Evolutionary conservation across 2,797 vertebrate species (phyloP).

Genomic region (Sebastes taczanowskii): DNA sequence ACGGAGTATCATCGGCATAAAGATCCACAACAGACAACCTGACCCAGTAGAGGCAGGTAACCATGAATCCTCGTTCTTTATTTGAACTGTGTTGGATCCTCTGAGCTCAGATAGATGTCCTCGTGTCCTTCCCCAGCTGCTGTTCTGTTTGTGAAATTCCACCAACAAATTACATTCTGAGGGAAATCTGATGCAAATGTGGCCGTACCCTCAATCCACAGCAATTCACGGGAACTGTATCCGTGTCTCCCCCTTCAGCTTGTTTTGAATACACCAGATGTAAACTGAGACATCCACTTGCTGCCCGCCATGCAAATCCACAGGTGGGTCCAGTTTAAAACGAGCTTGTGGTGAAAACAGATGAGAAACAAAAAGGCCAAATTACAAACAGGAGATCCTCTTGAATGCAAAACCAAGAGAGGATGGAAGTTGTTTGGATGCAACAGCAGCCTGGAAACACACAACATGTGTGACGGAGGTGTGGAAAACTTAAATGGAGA

Average conservation of each 20-base stretch:
- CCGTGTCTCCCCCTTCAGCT: slow-evolving; percentile 32
- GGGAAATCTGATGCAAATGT: slow-evolving; percentile 45
- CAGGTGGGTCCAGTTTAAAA: slow-evolving; percentile 60
- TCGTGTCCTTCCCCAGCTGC: not conserved
- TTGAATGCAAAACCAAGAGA: slow-evolving; percentile 27
- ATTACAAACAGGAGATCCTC: slow-evolving; percentile 55
- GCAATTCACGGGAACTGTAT: slow-evolving; percentile 13
- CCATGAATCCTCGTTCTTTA: not conserved
- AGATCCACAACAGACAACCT: not conserved
- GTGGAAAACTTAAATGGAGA: slow-evolving; percentile 10
- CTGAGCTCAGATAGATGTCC: not conserved
- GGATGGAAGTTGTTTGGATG: slow-evolving; percentile 39
- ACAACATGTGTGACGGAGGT: slow-evolving; percentile 7
- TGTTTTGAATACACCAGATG: slow-evolving; percentile 47
- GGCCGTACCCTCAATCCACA: slow-evolving; percentile 20
- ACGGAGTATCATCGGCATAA: not conserved
- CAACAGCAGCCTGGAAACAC: slow-evolving; percentile 9
- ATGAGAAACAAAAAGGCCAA: slow-evolving; percentile 40
- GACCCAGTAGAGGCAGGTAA: not conserved
- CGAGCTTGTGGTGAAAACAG: slow-evolving; percentile 35
- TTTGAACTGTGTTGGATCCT: not conserved
- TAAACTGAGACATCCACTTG: slow-evolving; percentile 22
- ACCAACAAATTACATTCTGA: slow-evolving; percentile 21
- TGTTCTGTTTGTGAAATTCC: slow-evolving; percentile 17
- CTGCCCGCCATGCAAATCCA: slow-evolving; percentile 52